A percentile compares a stretch with the other conserved stretches of the same genome.
phyloP scores from a whole-genome alignment of 2,797 vertebrate genomes.

The Ara ararauna region DNA sequence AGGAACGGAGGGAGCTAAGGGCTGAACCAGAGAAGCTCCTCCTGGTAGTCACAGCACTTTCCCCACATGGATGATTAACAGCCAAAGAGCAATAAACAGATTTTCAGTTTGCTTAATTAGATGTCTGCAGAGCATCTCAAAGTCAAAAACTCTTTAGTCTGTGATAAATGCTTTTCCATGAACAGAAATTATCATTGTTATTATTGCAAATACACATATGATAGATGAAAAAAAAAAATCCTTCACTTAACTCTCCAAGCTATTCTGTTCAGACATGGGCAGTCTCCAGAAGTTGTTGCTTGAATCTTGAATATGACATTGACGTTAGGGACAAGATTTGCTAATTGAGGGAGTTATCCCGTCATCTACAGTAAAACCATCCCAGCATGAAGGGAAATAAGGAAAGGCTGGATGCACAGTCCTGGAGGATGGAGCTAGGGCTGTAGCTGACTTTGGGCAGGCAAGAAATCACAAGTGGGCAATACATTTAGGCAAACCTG shows the following conservation, averaged over 20 bases:
- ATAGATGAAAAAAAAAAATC: not conserved
- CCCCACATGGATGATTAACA: not conserved
- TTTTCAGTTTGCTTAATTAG: slow-evolving; percentile 3
- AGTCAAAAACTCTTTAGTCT: not conserved
- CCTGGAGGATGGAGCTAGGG: not conserved
- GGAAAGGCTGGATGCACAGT: not conserved
- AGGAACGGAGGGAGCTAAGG: not conserved
- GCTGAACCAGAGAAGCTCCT: not conserved
- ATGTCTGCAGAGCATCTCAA: slow-evolving; percentile 12
- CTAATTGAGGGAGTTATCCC: not conserved
- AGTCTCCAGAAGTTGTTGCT: not conserved
- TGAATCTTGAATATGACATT: not conserved
- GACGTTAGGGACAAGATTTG: not conserved
- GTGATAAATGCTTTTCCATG: not conserved
- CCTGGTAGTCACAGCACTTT: not conserved
- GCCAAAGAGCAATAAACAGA: slow-evolving; percentile 5
- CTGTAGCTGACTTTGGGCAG: not conserved
- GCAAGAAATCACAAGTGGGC: not conserved
- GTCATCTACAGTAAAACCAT: not conserved
- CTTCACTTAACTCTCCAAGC: not conserved
- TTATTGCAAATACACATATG: not conserved
- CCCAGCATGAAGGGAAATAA: not conserved
- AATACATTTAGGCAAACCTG: not conserved
- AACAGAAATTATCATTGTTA: not conserved
- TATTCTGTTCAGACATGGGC: not conserved